Base-by-base conservation (phyloP, 2,797 vertebrate species). In the Valencia hispanica region DNA sequence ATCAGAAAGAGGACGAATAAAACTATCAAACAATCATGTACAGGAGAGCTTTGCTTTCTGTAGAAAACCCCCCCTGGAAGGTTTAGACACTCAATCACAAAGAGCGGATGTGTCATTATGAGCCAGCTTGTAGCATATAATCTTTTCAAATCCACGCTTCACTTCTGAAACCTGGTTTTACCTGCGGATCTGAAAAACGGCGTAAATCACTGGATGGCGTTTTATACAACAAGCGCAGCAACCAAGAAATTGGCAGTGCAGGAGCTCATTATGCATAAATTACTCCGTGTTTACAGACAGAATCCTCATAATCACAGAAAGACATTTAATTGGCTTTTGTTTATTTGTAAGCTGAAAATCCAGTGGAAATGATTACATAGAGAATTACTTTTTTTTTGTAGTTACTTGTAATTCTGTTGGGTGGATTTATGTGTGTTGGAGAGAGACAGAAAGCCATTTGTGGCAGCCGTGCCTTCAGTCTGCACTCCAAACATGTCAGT, bases 11-110 rank as follows among this genome's bases (percentile, higher is more conserved):
- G 55, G 90, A 89, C 89, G 87, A 86, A 32, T 70, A 47, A 81
- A 89, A 86, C 91, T 79, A 85, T 87, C 85, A 89, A 92, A 93
- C 88, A 91, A 94, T 92, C 90, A 90, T 78, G 85, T 71, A 79
- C 90, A 80, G 89, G 84, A 91, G 86, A 90, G 86, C 91, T 92
- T 90, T 84, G 87, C 87, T 90, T 90, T 85, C 86, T 88, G 87
- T 89, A 87, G 78, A 70, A 88, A 93, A 86, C 80, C 57, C n/a
- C n/a, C n/a, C n/a, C n/a, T n/a, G n/a, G 68, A 72, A 79, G 80
- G 47, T 88, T 90, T 87, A 77, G 50, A 79, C 84, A 73, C 63
- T 11, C 70, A 75, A 71, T 80, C 84, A 91, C 81, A 86, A 86
- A 86, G 76, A 88, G 83, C 75, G 48, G 73, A 30, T 48, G 51